Evolutionary conservation across 2,113 vertebrate species (phyloP), one percentile per base, ranked within the genome.

Genomic region (Amblyopsis rosae): DNA sequence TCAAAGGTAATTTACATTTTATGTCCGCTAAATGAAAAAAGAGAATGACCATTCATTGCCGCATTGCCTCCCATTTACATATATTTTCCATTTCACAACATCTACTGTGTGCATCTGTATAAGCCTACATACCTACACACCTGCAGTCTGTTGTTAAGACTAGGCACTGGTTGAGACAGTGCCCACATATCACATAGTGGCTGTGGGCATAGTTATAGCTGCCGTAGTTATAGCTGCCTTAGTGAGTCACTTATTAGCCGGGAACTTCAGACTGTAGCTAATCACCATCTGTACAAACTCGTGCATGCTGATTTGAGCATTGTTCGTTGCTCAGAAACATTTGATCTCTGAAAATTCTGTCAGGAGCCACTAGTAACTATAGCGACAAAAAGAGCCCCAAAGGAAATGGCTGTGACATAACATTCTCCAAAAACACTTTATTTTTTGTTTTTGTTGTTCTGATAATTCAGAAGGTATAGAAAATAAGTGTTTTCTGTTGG

Each of bases 1-100:
- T 76, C 74, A 1, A 87, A 92, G 90, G 88, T 90, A 88, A 91
- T 75, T 65, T 68, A 48, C 16, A 0, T 76, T 79, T 66, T 48
- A 55, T 68, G 78, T 66, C 57, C 49, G 33, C 15, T 26, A 26
- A 26, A 26, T 26, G 26, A 45, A 50, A 15, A 68, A 59, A 56
- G 19, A 57, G 3, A 57, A 9, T 1, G 55, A 54, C 1, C 7
- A 54, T 45, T 51, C 13, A 58, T 45, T 8, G 10, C 35, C 7
- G 35, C 35, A 5, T 41, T 41, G 35, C 35, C 35, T 41, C 35
- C 4, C 35, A 41, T 41, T 41, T 41, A 41, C 35, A 41, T 41
- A 5, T 41, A 8, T 41, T 26, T 41, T 41, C 35, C 35, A 41
- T 41, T 41, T 41, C 35, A 41, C 4, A 41, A 41, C 35, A 7